Evolutionary conservation across 92 coral and sea anemone species (phyloP).

Genomic region (Siderastrea radians): DNA sequence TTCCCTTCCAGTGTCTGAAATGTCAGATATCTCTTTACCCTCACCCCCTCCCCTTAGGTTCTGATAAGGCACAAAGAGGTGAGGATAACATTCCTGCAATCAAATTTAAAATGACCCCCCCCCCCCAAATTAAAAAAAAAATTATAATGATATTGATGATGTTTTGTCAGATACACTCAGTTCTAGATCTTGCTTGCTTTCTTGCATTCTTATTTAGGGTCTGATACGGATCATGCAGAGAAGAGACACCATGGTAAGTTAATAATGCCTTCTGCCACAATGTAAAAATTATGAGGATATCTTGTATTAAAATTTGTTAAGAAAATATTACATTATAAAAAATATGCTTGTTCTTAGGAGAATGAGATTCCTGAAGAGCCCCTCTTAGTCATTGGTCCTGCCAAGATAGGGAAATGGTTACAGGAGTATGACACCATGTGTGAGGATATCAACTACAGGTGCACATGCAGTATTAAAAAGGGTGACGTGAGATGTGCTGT

Average conservation of each 20-base stretch:
- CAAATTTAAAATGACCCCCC: too few species aligned
- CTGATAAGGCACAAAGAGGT: too few species aligned
- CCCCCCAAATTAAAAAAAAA: too few species aligned
- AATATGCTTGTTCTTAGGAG: background rate
- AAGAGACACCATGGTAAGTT: constrained; percentile 10
- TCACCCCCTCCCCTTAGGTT: too few species aligned
- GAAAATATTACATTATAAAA: too few species aligned
- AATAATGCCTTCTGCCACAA: background rate
- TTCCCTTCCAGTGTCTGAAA: too few species aligned
- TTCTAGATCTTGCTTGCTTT: background rate
- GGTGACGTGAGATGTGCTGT: too few species aligned
- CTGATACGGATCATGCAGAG: constrained; percentile 32
- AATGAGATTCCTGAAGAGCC: constrained; percentile 1
- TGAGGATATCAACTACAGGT: constrained; percentile 87
- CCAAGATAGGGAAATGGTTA: constrained; percentile 78
- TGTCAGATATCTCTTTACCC: too few species aligned
- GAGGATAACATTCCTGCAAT: too few species aligned
- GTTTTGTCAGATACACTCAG: background rate
- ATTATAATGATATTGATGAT: too few species aligned
- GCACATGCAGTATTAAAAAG: background rate
- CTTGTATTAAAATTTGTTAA: too few species aligned
- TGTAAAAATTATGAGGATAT: background rate
- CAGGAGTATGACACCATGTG: constrained; percentile 77
- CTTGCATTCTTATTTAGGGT: constrained; percentile 8
- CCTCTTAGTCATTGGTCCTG: constrained; percentile 88